Percentiles rank a stretch among this genome's conserved stretches.
Evolutionary conservation across 92 coral and sea anemone genomes (phyloP).

Genomic region (Phenganax stokvisi): DNA sequence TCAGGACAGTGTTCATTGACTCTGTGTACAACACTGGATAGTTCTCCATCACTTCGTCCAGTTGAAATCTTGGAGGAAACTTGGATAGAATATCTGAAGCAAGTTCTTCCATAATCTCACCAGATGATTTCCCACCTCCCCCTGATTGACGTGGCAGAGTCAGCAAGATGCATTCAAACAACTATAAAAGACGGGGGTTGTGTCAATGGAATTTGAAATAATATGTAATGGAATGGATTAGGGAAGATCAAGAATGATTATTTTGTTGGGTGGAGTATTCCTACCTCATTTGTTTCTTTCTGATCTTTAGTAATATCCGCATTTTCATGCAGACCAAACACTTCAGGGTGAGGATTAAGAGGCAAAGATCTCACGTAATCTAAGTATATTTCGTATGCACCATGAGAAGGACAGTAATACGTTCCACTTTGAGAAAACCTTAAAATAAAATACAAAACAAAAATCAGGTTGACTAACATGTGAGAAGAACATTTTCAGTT

Average conservation of each 20-base stretch:
- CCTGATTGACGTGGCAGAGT: slow-evolving; percentile 98
- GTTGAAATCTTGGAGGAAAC: slow-evolving; percentile 87
- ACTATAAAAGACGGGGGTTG: slow-evolving; percentile 36
- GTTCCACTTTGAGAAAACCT: slow-evolving; percentile 94
- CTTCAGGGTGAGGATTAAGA: slow-evolving; percentile 89
- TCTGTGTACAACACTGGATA: slow-evolving; percentile 93
- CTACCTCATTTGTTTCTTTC: slow-evolving; percentile 97
- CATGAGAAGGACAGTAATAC: slow-evolving; percentile 79
- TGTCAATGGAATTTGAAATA: not conserved
- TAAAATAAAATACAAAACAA: not conserved
- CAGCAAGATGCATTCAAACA: slow-evolving; percentile 87
- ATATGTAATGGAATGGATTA: not conserved
- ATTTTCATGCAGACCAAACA: slow-evolving; percentile 96
- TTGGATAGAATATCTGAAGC: slow-evolving; percentile 90
- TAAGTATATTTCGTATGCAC: slow-evolving; percentile 78
- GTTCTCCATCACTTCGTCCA: slow-evolving; percentile 84
- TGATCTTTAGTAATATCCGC: slow-evolving; percentile 99
- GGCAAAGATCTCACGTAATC: slow-evolving; percentile 90
- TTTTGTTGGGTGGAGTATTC: not conserved
- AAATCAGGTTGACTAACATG: not conserved
- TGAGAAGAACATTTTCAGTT: too few species aligned
- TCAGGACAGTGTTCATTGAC: slow-evolving; percentile 96
- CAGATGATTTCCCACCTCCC: slow-evolving; percentile 96
- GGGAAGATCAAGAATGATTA: not conserved
- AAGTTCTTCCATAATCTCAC: slow-evolving; percentile 92